phyloP scores from a whole-genome alignment of 2,888 invertebrate genomes.

The Blastobasis adustella region DNA sequence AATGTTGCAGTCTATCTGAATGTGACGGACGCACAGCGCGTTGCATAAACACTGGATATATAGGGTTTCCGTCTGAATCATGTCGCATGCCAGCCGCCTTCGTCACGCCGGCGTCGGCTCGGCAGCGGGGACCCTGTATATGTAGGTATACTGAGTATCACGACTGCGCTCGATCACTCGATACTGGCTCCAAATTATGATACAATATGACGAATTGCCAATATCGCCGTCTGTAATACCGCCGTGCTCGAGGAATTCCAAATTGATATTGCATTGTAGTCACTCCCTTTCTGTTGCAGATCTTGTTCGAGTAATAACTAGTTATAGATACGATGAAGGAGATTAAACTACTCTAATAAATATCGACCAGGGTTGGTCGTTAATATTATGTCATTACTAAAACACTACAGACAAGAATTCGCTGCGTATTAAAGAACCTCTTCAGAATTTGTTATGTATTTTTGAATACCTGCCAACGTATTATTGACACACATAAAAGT shows the following conservation, averaged over 20 bases:
- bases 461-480: conserved; percentile 23
- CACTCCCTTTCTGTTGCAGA: conserved; percentile 30
- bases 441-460: conserved; percentile 23
- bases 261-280: conserved; percentile 48
- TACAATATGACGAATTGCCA: conserved; percentile 42
- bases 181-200: conserved; percentile 43
- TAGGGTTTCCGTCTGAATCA: conserved; percentile 72
- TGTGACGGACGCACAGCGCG: conserved; percentile 55
- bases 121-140: conserved; percentile 51
- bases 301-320: conserved; percentile 31
- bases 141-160: conserved; percentile 39
- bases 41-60: conserved; percentile 66
- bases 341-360: conserved; percentile 29
- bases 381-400: conserved; percentile 28
- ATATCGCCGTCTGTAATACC: conserved; percentile 25
- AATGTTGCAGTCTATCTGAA: conserved; percentile 45
- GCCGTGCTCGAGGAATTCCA: conserved; percentile 35
- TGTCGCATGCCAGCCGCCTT: conserved; percentile 66
- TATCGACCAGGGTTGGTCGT: conserved; percentile 11
- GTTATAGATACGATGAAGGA: conserved; percentile 32
- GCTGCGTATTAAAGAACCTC: conserved; percentile 28
- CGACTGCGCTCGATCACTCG: conserved; percentile 42
- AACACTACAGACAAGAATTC: conserved; percentile 25
- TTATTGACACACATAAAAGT: conserved; percentile 20
- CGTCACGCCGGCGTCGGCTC: conserved; percentile 53